These are phyloP conservation scores for Troides oblongomaculatus DNA, from an alignment of 2,888 invertebrate genomes.

Conservation along the genomic window DNA sequence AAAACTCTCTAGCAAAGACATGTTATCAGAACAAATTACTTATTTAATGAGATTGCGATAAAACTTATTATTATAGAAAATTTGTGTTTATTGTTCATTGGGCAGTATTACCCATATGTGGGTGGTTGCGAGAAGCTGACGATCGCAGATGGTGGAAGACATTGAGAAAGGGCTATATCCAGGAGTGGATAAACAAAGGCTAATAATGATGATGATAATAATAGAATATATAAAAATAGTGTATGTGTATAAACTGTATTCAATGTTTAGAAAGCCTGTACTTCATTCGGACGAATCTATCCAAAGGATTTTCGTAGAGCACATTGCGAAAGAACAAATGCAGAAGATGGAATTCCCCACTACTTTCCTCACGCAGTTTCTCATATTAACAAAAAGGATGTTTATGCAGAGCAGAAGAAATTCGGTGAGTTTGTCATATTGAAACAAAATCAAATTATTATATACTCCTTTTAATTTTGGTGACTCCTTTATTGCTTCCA, in stretches of 20 bases:
- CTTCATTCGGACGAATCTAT: conserved; percentile 70
- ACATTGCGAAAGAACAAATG: conserved; percentile 65
- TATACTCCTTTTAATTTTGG: not conserved
- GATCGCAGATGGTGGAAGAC: no score
- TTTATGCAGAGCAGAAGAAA: conserved; percentile 78
- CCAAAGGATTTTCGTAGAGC: conserved; percentile 68
- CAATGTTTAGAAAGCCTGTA: conserved; percentile 59
- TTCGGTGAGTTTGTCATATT: conserved; percentile 57
- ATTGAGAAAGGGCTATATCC: no score
- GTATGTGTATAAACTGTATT: not conserved
- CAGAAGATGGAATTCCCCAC: conserved; percentile 76
- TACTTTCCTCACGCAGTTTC: conserved; percentile 76
- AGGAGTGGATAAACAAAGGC: no score
- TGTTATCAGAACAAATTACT: no score
- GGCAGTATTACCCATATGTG: no score
- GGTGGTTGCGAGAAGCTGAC: no score
- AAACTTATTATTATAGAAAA: no score
- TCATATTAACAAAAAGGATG: conserved; percentile 76
- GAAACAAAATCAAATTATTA: not conserved
- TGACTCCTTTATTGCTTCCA: not conserved
- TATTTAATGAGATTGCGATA: no score
- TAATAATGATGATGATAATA: no score
- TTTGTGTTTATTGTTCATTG: no score
- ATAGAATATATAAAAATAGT: no score
- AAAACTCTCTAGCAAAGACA: no score